Conservation (phyloP, 2,797 vertebrate species). For the Acrossocheilus wenchowensis region DNA sequence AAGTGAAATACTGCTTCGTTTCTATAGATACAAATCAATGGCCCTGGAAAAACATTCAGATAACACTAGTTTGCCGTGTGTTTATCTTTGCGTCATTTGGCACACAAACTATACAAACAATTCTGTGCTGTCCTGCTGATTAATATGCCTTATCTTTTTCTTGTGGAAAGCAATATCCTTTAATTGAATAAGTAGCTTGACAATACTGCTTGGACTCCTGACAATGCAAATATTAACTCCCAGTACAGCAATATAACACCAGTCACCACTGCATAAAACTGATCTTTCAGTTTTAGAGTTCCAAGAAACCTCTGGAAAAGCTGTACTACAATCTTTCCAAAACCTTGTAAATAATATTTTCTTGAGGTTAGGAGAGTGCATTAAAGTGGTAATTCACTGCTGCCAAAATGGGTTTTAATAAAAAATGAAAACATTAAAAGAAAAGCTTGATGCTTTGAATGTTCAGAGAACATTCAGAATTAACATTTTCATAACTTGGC, state of each 20-base stretch:
- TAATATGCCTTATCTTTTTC: constrained; percentile 40
- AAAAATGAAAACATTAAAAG: neutral
- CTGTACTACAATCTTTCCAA: neutral
- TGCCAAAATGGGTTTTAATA: neutral
- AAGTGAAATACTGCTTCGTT: constrained; percentile 46
- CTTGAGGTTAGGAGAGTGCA: neutral
- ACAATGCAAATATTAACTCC: constrained; percentile 56
- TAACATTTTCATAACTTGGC: too few relatives aligned
- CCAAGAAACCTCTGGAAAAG: neutral
- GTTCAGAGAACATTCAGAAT: too few relatives aligned
- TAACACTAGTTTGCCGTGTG: constrained; percentile 37
- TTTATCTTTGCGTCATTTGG: constrained; percentile 35
- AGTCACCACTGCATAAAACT: constrained; percentile 47
- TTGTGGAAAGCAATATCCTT: constrained; percentile 62
- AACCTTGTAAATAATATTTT: neutral
- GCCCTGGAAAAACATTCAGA: constrained; percentile 40
- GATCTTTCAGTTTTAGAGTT: constrained; percentile 51
- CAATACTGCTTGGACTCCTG: constrained; percentile 34
- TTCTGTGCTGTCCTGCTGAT: neutral
- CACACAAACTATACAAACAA: constrained; percentile 47
- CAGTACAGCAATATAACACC: constrained; percentile 38
- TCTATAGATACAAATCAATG: constrained; percentile 56
- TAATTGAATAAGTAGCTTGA: constrained; percentile 62
- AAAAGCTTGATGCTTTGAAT: neutral
- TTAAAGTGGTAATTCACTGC: neutral